phyloP scores from a whole-genome alignment of 2,797 vertebrate species.

The Peromyscus eremicus region DNA sequence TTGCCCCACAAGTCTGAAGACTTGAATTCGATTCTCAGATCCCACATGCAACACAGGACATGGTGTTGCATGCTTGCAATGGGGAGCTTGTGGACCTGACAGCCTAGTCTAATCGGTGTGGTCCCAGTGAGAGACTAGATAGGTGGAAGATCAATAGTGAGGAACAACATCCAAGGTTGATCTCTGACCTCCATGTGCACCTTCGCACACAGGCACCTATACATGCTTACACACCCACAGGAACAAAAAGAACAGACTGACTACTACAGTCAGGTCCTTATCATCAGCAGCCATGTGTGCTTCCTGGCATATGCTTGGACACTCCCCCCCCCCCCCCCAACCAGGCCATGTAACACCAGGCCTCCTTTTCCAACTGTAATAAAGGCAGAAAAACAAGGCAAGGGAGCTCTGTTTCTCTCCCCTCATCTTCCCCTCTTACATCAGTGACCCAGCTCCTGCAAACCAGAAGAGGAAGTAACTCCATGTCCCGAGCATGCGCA shows the following conservation, averaged over 20 bases:
- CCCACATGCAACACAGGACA: not conserved
- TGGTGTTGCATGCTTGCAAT: too few species aligned
- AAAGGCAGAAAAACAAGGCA: not conserved
- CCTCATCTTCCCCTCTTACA: not conserved
- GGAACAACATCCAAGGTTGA: not conserved
- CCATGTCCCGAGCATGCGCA: rapidly evolving
- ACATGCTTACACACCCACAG: not conserved
- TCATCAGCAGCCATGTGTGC: not conserved
- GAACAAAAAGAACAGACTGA: not conserved
- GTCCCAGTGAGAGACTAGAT: not conserved
- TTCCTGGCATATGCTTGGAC: too few species aligned
- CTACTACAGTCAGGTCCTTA: not conserved
- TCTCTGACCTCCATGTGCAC: not conserved
- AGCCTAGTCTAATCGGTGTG: too few species aligned
- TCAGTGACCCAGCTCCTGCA: not conserved
- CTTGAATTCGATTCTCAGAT: not conserved
- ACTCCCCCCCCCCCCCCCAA: not conserved
- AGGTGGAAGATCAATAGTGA: not conserved
- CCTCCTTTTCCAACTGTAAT: not conserved
- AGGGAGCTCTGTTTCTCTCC: not conserved
- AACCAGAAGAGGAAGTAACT: not conserved
- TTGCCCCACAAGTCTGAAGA: not conserved
- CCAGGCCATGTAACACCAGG: too few species aligned
- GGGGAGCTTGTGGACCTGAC: not conserved
- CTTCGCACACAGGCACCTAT: not conserved